Evolutionary conservation across 2,113 vertebrate genomes (phyloP), one percentile per base, ranked within the genome.

Genomic region (Orycteropus afer): DNA sequence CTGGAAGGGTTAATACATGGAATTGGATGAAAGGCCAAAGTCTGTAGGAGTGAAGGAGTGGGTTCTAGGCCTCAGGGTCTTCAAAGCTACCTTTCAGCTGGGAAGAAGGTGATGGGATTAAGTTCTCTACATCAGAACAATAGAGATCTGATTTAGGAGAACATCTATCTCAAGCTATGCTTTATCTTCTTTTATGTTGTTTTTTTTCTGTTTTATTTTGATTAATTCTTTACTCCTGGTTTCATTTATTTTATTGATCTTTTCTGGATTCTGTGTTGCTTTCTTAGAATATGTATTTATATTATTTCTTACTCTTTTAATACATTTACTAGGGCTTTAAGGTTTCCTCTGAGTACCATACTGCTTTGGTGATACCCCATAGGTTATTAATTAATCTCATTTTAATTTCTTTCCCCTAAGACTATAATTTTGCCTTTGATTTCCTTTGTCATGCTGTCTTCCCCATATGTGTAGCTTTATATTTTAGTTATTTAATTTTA

Each of bases 141-240:
- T 0, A 71, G 51, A 86, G 15, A 59, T 47, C 25, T 86, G 47
- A 40, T 18, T 20, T 34, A 34, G 5, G 49, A 55, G 23, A 18
- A 17, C 15, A 29, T 63, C 27, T 51, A 0, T 32, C 42, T 29
- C 32, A 82, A 18, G 53, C 74, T 27, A 86, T 6, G 63, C 17
- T 86, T 89, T 34, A 74, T 76, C 85, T 82, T 83, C n/a, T 86
- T 40, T 42, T 71, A 55, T 77, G 25, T 76, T 84, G 7, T 14
- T 90, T 83, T 61, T 76, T 57, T 76, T 69, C 40, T 59, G 40
- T 85, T 78, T 77, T 78, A 11, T 34, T 85, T 89, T 86, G 89
- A 55, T 79, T 95, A 13, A 47, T 80, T 89, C 51, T 95, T 94
- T 88, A 63, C n/a, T 57, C 42, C 23, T 61, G 37, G 63, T 14